Evolutionary conservation across 2,888 invertebrate species (phyloP).

Genomic region (Melipona beecheii): DNA sequence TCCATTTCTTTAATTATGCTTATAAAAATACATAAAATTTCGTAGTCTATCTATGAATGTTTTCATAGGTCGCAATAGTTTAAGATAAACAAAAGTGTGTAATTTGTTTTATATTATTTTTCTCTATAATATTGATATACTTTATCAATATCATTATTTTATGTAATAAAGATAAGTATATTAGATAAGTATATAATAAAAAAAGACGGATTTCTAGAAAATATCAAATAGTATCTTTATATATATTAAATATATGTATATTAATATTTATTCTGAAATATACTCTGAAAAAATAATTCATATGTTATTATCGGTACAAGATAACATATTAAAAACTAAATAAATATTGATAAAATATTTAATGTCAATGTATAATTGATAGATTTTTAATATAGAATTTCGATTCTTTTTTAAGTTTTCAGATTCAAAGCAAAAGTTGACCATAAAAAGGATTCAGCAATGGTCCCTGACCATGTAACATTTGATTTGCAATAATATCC

Average conservation of each 20-base stretch:
- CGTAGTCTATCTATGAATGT: no score
- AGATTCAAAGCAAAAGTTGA: not conserved
- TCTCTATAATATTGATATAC: constrained; percentile 2
- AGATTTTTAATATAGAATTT: not conserved
- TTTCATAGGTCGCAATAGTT: no score
- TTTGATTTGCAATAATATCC: constrained; percentile 57
- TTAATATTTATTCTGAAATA: not conserved
- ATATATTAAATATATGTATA: not conserved
- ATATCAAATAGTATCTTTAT: not conserved
- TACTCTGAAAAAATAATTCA: not conserved
- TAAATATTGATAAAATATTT: not conserved
- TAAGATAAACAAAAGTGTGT: not conserved
- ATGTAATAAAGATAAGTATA: not conserved
- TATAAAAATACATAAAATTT: no score
- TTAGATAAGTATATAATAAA: not conserved
- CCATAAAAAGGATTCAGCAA: constrained; percentile 4
- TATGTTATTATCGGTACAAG: no score
- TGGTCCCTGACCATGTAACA: constrained; percentile 19
- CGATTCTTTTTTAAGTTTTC: not conserved
- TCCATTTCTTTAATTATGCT: no score
- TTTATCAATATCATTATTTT: constrained; percentile 8
- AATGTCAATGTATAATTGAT: not conserved
- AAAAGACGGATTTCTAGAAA: not conserved
- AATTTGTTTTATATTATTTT: not conserved
- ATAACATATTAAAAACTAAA: not conserved